Base-by-base conservation (phyloP, 37 sponge, comb jelly and placozoan genomes). In the Aplysina aerophoba region DNA sequence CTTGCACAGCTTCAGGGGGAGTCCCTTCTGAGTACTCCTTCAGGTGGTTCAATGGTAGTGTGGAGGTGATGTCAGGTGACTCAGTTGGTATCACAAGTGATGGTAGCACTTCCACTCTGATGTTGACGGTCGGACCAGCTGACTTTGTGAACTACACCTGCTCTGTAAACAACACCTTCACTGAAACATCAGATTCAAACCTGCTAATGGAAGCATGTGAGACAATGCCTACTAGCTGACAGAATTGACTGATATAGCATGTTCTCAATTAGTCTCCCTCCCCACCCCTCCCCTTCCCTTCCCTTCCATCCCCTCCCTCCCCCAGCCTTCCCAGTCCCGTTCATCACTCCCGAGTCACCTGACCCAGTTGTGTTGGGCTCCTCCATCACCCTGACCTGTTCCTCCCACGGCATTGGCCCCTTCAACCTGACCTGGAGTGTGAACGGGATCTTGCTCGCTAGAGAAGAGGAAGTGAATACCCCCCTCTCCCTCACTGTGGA, bases 1-100 rank as follows among this genome's bases (percentile, higher is more conserved):
- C 13, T 24, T 75, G 78, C 40, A 59, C 60, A 57, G 86, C 86
- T 28, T 44, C 79, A 55, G 86, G 86, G 63, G 79, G 53, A 30
- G 34, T 54, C 27, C 68, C 84, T 13, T 25, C 69, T 19, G 30
- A 57, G 31, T 40, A 59, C 84, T 53, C 72, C 54, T 75, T 75
- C 78, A 75, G 44, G 37, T 75, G 78, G 78, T 40, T 16, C 3
- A 22, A 16, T 8, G 25, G 3, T 15, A 41, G 53, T 41, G 44
- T 14, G 17, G 25, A 75, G 2, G 14, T 36, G 1, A 3, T 75
- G 15, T 40, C 78, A 21, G 15, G 3, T 8, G 50, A 44, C 50
- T 44, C 50, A 44, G 50, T 44, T 50, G 50, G 53, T 25, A 24
- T 75, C 44, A 50, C 54, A 31, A 75, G 44, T 40, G n/a, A 21